Conservation (phyloP, 2,113 vertebrate species). For the Natator depressus region DNA sequence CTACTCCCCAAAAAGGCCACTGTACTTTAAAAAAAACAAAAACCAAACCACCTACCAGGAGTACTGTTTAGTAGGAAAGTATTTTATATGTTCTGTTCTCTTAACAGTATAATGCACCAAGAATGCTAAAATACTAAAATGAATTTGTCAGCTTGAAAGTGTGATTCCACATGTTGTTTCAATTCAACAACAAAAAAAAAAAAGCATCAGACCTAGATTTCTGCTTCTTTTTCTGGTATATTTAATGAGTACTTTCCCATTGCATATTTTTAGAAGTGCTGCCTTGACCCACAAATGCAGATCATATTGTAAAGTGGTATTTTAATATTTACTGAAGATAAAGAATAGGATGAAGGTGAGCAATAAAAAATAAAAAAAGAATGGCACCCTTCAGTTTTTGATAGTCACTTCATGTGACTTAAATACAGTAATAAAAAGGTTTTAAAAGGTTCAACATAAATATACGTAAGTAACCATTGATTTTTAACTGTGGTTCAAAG, state of each 20-base stretch:
- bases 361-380: background rate
- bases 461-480: background rate
- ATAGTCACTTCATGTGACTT: background rate
- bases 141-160: background rate
- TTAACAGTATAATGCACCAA: background rate
- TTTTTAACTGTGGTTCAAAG: background rate
- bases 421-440: background rate
- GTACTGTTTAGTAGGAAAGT: background rate
- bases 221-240: background rate
- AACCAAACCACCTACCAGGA: background rate
- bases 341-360: background rate
- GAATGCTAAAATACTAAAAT: background rate
- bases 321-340: background rate
- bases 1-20: background rate
- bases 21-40: background rate
- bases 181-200: background rate
- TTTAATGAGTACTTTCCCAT: background rate
- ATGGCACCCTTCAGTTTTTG: background rate
- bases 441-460: background rate
- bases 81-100: background rate
- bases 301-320: background rate
- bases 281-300: background rate
- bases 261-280: background rate
- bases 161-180: accelerated
- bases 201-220: background rate